Conservation (phyloP, 2,113 vertebrate species). For the Zosterops borbonicus region DNA sequence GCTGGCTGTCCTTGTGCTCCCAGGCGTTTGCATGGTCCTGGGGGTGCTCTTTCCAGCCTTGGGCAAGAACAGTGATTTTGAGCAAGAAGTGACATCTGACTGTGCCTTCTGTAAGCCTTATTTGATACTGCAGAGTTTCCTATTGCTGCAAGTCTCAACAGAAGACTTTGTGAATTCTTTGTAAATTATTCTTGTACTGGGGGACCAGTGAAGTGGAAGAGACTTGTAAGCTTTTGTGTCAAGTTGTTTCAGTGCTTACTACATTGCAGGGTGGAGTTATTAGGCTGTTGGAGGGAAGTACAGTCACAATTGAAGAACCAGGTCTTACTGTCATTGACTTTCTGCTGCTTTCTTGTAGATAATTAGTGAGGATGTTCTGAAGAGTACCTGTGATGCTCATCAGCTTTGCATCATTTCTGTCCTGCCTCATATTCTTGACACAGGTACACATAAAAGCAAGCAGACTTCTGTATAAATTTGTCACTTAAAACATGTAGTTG, state of each 20-base stretch:
- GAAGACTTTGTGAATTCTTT: neutral
- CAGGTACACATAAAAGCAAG: conserved; percentile 73
- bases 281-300: neutral
- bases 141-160: neutral
- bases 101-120: neutral
- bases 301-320: neutral
- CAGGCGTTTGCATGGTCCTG: accelerated
- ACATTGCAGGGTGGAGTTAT: neutral
- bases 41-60: neutral
- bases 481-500: neutral
- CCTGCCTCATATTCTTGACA: conserved; percentile 94
- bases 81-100: neutral
- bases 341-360: conserved; percentile 75
- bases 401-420: conserved; percentile 92
- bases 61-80: neutral
- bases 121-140: neutral
- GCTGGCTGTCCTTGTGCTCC: neutral
- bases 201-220: neutral
- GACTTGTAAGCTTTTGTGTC: neutral
- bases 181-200: neutral
- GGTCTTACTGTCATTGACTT: neutral
- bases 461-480: neutral
- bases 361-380: conserved; percentile 81
- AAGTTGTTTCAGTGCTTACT: neutral
- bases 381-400: conserved; percentile 88